These are phyloP conservation scores for Ataeniobius toweri DNA, from an alignment of 2,797 vertebrate species.

Conservation along the genomic window DNA sequence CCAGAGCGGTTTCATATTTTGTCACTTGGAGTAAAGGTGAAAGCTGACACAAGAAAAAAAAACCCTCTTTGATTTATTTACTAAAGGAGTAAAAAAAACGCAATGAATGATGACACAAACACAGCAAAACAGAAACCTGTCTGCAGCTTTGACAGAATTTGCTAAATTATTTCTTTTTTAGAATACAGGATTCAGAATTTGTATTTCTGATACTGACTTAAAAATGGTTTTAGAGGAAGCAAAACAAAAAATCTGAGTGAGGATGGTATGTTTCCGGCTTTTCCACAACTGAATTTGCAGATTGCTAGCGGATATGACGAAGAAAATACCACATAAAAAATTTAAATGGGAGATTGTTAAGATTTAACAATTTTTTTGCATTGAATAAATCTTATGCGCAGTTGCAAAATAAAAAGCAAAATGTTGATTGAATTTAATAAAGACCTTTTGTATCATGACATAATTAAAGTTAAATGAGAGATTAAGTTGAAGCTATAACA, in stretches of 20 bases:
- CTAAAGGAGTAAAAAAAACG: background rate
- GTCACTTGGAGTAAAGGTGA: conserved; percentile 16
- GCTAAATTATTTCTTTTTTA: background rate
- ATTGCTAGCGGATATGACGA: background rate
- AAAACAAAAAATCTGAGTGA: conserved; percentile 6
- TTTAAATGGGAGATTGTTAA: background rate
- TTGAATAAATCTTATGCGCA: background rate
- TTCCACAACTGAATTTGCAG: background rate
- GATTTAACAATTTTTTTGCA: too few relatives aligned
- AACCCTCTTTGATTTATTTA: conserved; percentile 15
- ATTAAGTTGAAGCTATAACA: conserved; percentile 7
- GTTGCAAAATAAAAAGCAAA: conserved; percentile 3
- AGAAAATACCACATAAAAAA: conserved; percentile 5
- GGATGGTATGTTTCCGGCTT: background rate
- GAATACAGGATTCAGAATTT: conserved; percentile 1
- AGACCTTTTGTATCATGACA: background rate
- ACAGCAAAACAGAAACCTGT: conserved; percentile 37
- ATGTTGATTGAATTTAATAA: conserved; percentile 9
- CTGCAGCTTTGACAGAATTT: conserved; percentile 20
- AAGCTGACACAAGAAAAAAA: conserved; percentile 31
- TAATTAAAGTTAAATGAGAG: conserved; percentile 18
- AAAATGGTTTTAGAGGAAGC: conserved; percentile 32
- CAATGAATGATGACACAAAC: conserved; percentile 5
- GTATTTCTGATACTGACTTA: conserved; percentile 30
- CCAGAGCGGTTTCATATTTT: conserved; percentile 25